Evolutionary conservation across 2,888 invertebrate genomes (phyloP), one percentile per base, ranked within the genome.

Genomic region (Sesia bembeciformis): DNA sequence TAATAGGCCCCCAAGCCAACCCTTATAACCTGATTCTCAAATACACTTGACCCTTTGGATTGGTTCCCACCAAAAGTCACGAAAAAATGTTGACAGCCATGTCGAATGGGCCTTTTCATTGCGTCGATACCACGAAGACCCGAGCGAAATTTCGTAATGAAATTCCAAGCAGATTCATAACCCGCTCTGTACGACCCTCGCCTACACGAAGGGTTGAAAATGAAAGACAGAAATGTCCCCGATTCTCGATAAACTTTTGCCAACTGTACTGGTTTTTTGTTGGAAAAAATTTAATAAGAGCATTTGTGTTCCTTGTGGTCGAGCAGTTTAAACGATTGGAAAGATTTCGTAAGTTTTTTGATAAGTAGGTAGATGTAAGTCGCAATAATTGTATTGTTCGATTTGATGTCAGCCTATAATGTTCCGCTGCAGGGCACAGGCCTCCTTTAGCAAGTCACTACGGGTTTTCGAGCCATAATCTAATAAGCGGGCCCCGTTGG

Each of bases 101-200:
- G 49, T 49, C 49, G 56, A 63, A 62, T 54, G 62, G 62, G 55
- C 62, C 62, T 63, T 68, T 23, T 62, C 60, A 60, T 59, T 58
- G 62, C 66, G 60, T 67, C 66, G 63, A 69, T 68, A 66, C 64
- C 63, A 61, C 56, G 58, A 56, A 62, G 57, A 55, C 60, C 58
- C 70, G 68, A 63, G 59, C 52, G 67, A 76, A 75, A 76, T 76
- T 69, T 69, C 68, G 62, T 78, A 78, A 81, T 78, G 76, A 80
- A 81, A 81, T 81, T 79, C 81, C 79, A 54, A 58, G 67, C 64
- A 63, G 72, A 76, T 77, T 76, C 77, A 78, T 81, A 79, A 75
- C 73, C 66, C 61, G 58, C 55, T 39, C 51, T 54, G 40, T 42
- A 53, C 57, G 56, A 58, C 55, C 58, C 61, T 54, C 56, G 55